These are phyloP conservation scores for Trichechus manatus DNA, from an alignment of 2,113 vertebrate genomes.

Conservation along the genomic window DNA sequence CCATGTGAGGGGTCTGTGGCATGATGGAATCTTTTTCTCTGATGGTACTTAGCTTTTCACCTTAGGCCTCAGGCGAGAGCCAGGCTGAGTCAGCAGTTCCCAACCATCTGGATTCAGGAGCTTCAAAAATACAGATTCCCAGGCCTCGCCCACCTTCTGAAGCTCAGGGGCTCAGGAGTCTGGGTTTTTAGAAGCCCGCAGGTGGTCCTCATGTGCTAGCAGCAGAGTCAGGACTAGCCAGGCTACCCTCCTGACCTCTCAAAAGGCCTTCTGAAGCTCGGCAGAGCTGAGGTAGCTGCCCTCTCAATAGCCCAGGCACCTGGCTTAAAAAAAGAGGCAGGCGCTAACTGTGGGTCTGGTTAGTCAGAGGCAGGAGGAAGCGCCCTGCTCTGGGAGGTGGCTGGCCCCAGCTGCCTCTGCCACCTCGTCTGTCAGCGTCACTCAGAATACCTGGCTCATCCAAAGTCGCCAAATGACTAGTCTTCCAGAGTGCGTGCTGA, in stretches of 20 bases:
- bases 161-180: background rate
- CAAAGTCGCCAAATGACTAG: background rate
- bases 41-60: background rate
- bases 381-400: background rate
- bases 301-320: background rate
- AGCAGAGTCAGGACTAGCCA: background rate
- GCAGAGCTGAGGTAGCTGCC: background rate
- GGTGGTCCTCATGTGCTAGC: background rate
- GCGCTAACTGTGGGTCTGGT: background rate
- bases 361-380: background rate
- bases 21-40: rapidly evolving
- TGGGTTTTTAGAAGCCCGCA: background rate
- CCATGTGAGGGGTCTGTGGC: rapidly evolving
- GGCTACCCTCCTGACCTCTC: background rate
- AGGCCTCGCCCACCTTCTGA: too few relatives aligned
- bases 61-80: background rate
- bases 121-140: background rate
- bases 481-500: background rate
- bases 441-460: too few relatives aligned
- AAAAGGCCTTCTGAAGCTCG: background rate
- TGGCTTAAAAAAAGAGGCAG: background rate
- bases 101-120: background rate
- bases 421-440: background rate
- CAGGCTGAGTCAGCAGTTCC: background rate
- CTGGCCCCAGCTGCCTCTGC: background rate